Conservation (phyloP, 2,797 vertebrate species). For the Melanogrammus aeglefinus region DNA sequence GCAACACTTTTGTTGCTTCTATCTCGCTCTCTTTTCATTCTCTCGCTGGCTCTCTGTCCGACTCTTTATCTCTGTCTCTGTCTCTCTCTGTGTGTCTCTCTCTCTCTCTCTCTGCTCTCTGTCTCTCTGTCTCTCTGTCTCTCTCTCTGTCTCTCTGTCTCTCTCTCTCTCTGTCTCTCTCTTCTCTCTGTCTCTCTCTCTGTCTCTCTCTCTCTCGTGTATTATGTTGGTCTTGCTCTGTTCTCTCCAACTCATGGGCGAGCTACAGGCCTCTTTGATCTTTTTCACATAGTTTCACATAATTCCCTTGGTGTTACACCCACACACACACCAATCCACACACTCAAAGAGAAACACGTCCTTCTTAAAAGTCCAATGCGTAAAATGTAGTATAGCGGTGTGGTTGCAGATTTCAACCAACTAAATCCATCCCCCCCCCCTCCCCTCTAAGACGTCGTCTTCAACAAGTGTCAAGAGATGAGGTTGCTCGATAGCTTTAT, state of each 20-base stretch:
- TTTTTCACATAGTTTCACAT: neutral
- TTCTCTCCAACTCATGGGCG: neutral
- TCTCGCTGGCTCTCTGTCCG: neutral
- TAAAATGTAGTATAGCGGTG: too few relatives aligned
- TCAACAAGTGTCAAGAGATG: too few relatives aligned
- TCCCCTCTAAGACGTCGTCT: too few relatives aligned
- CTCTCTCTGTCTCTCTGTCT: neutral
- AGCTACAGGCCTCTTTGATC: neutral
- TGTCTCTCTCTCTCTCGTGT: neutral
- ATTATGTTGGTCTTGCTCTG: neutral
- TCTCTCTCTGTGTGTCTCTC: too few relatives aligned
- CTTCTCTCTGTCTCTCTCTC: neutral
- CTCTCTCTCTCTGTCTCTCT: neutral
- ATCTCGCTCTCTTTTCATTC: neutral
- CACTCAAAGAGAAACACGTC: too few relatives aligned
- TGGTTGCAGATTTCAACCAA: too few relatives aligned
- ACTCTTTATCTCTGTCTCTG: neutral
- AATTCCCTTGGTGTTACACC: neutral
- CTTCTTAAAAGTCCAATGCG: too few relatives aligned
- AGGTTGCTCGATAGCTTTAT: too few relatives aligned
- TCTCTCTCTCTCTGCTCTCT: neutral
- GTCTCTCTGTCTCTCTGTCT: neutral
- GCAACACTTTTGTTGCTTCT: neutral
- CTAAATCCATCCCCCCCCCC: too few relatives aligned
- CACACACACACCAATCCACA: slow-evolving; percentile 2